Evolutionary conservation across 2,113 vertebrate species (phyloP), one percentile per base, ranked within the genome.

Genomic region (Turnix velox): DNA sequence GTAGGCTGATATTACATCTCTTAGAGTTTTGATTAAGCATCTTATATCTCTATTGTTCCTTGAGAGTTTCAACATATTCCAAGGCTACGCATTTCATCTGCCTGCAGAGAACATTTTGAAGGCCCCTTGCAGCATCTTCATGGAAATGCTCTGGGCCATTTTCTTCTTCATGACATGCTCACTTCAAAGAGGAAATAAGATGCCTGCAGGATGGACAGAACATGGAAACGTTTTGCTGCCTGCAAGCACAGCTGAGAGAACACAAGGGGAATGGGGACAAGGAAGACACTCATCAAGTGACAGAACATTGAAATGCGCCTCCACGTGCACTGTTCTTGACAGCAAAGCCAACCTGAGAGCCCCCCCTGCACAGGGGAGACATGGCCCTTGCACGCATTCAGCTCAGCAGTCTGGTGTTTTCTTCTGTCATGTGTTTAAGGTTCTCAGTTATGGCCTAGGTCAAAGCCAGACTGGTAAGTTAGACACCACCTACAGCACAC

Each of bases 101-200:
- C 74, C 69, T 52, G 18, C 7, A 66, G 45, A 59, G 24, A 68
- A 82, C 33, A 72, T 74, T 33, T 79, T 45, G 31, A 84, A 19
- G 52, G 31, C 17, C 48, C 43, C 69, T 42, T 42, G 74, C 65
- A 94, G 77, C 89, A 92, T 33, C 87, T 94, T 78, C 81, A 77
- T 61, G 83, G 86, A 83, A 80, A 80, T 43, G 82, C 61, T 82
- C 33, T 78, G 78, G 71, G 86, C 75, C 92, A 49, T 88, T 76
- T 92, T 63, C 57, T 51, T 90, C 46, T 74, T 71, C 77, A 69
- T 46, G 40, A 68, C 43, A 55, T 25, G 51, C 55, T 80, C 40
- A 63, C 55, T 71, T 88, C 87, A 79, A 81, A 93, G 89, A 65
- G n/a, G 52, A 46, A 77, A 51, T 3, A 4, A 58, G 51, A 71